Conservation (phyloP, 2,888 invertebrate species). For the Sicus ferrugineus region DNA sequence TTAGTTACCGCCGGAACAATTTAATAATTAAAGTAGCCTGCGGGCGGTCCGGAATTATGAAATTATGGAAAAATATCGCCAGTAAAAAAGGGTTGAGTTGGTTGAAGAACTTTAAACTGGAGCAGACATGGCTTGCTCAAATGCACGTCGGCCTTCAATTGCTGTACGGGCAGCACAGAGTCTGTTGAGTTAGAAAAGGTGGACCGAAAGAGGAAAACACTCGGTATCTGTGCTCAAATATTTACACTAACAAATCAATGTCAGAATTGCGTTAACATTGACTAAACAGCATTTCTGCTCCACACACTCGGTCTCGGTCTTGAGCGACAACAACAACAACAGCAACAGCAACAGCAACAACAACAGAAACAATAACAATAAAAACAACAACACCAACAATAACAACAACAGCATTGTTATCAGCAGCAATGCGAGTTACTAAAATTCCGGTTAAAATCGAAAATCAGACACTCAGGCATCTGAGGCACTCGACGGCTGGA, state of each 20-base stretch:
- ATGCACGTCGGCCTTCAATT: background rate
- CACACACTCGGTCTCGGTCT: background rate
- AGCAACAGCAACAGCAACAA: background rate
- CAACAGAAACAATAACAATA: background rate
- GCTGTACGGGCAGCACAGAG: too few relatives aligned
- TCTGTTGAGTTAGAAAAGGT: background rate
- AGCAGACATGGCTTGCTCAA: constrained; percentile 27
- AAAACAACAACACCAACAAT: background rate
- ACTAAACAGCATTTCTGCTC: constrained; percentile 28
- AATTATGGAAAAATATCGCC: too few relatives aligned
- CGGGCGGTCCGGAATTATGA: too few relatives aligned
- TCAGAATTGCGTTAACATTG: constrained; percentile 37
- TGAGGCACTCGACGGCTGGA: constrained; percentile 30
- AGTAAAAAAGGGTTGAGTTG: too few relatives aligned
- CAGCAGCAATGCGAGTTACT: constrained; percentile 21
- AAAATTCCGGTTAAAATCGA: constrained; percentile 39
- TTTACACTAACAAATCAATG: constrained; percentile 28
- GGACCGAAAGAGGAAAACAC: background rate
- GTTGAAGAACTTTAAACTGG: too few relatives aligned
- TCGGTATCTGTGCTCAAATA: constrained; percentile 7
- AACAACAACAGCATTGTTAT: background rate
- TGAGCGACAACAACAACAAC: constrained; percentile 12
- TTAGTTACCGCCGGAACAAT: background rate
- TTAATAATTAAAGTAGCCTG: background rate
- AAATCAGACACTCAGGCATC: constrained; percentile 40